Evolutionary conservation across 2,113 vertebrate genomes (phyloP).

Genomic region (Semnornis frantzii): DNA sequence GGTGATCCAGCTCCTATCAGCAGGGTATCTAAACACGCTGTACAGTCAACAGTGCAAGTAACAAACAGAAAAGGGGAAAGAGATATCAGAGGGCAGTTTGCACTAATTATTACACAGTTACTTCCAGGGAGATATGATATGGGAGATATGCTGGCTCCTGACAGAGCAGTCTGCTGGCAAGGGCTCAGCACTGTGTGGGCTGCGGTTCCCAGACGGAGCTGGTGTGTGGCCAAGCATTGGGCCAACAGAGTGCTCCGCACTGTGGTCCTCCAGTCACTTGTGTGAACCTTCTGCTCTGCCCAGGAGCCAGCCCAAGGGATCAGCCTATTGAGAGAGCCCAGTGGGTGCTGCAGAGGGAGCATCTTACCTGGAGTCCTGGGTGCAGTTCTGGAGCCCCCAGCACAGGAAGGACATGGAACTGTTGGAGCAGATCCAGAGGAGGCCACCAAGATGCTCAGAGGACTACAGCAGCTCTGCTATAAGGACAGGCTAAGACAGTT

Average conservation of each 20-base stretch:
- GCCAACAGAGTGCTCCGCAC: rapidly evolving
- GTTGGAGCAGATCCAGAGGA: too few species aligned
- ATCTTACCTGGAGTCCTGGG: background rate
- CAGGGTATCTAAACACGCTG: background rate
- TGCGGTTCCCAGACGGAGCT: background rate
- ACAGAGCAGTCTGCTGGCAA: rapidly evolving
- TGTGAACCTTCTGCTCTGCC: background rate
- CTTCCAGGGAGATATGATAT: conserved; percentile 24
- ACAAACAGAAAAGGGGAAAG: background rate
- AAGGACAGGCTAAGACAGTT: too few species aligned
- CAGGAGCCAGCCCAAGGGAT: background rate
- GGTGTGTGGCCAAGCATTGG: rapidly evolving
- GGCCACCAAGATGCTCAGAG: too few species aligned
- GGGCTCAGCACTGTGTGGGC: rapidly evolving
- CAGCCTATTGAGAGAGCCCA: background rate
- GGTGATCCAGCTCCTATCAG: conserved; percentile 40
- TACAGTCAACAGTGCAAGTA: background rate
- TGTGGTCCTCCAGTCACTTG: rapidly evolving
- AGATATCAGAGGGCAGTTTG: conserved; percentile 6
- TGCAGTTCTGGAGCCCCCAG: too few species aligned
- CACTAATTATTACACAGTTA: conserved; percentile 2
- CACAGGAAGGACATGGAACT: too few species aligned
- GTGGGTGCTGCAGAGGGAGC: background rate
- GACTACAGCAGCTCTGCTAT: too few species aligned
- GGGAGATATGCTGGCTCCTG: background rate